Base-by-base conservation (phyloP, 2,113 vertebrate genomes). In the Nibea coibor region DNA sequence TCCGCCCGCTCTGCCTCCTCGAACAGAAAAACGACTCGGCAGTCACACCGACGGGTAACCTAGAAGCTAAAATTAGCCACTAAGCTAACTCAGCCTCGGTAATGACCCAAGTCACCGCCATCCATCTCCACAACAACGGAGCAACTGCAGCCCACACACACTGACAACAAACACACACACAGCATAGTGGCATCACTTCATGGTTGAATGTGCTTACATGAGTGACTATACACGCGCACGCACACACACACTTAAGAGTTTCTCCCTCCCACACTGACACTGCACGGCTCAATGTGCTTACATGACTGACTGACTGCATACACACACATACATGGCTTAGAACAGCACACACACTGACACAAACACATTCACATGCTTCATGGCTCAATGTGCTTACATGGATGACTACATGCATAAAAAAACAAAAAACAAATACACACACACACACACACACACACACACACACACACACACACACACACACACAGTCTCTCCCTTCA, bases 111-210 rank as follows among this genome's bases (percentile, higher is more conserved):
- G 75, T 69, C 4, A 31, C 85, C 47, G 62, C 69, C 82, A 83
- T 87, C 80, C 71, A 88, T 86, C 86, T 84, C 75, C 84, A 79
- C 75, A 78, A 87, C 75, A 87, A 82, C 78, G 6, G 57, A 75
- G 70, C 78, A 59, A 85, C 86, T 75, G 80, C 75, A 83, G 53
- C 74, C 5, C 67, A 45, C 75, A 39, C 63, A 53, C 69, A 39
- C 58, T 39, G 57, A 64, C 68, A 75, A 22, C 68, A 75, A 22
- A 51, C 76, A 19, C 48, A 39, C 5, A 11, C 28, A 47, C 59
- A 79, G 15, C 48, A 47, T 20, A 70, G 35, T 61, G 56, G 76
- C 48, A 62, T 80, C 81, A 35, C 66, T 42, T 79, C 85, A 78
- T 43, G 79, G 64, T 64, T 76, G n/a, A 89, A 87, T 68, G 70